Evolutionary conservation across 2,797 vertebrate genomes (phyloP), one percentile per base, ranked within the genome.

Genomic region (Gallirallus australis): DNA sequence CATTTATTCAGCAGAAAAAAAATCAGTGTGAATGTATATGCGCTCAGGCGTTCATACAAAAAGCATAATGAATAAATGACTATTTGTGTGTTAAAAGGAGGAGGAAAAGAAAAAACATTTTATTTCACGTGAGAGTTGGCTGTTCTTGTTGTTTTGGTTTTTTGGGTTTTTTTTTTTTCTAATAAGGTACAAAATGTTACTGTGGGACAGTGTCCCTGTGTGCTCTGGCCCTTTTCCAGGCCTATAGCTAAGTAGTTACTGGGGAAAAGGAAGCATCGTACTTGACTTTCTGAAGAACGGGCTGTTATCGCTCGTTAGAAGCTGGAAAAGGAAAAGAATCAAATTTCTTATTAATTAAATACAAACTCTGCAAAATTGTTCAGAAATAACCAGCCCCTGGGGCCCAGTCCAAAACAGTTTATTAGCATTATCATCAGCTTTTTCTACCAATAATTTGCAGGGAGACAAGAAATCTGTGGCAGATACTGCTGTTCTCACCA

Each of bases 141-240:
- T n/a, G 27, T 68, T 90, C 85, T 82, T 89, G 33, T 77, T 94
- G 28, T 77, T 45, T 45, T 45, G 17, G 18, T 45, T 45, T 93
- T 3, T 65, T 75, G 28, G 17, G 3, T 15, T 50, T 28, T 76
- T 77, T 35, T 35, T 35, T 90, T 81, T 90, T 93, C 69, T 23
- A 82, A 90, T 75, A 82, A 96, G 35, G 70, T 89, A 96, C 89
- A 97, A 94, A 96, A 96, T 92, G 80, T 97, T 90, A 71, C 79
- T 82, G 79, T 60, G 54, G 50, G 91, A 86, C 88, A 84, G 76
- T 83, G 75, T 92, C 86, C 57, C 78, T 90, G 52, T 85, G 91
- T 94, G 78, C 66, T 93, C 95, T 94, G 95, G 89, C 84, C 68
- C 27, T 78, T 91, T 75, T 89, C 96, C 95, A 97, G 70, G 33